These are phyloP conservation scores for Reticulitermes lucifugus DNA, from an alignment of 2,888 invertebrate species.

Conservation along the genomic window DNA sequence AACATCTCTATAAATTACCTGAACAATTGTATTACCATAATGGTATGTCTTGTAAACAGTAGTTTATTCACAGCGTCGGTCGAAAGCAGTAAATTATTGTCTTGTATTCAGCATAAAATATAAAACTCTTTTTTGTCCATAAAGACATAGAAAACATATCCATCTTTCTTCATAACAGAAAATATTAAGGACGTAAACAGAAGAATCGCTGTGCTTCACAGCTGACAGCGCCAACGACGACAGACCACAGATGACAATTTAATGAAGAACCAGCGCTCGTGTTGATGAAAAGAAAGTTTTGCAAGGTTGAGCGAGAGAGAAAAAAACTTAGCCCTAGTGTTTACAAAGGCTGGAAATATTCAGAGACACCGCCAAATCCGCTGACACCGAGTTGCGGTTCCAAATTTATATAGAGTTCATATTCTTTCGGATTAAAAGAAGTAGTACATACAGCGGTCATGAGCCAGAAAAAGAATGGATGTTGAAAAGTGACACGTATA, in stretches of 20 bases:
- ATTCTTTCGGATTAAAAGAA: background rate
- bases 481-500: too few species aligned
- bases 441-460: background rate
- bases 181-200: too few species aligned
- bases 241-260: conserved; percentile 3
- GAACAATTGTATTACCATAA: too few species aligned
- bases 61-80: too few species aligned
- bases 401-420: conserved; percentile 26
- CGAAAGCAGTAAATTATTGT: too few species aligned
- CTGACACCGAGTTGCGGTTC: background rate
- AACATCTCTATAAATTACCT: too few species aligned
- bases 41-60: too few species aligned
- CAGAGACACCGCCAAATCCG: background rate
- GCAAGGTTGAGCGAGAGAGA: background rate
- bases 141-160: too few species aligned
- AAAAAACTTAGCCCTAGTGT: background rate
- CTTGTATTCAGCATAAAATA: too few species aligned
- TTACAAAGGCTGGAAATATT: conserved; percentile 20
- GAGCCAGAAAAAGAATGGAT: background rate
- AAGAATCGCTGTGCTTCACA: too few species aligned
- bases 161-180: too few species aligned
- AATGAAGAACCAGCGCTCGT: conserved; percentile 19
- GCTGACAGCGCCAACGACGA: background rate
- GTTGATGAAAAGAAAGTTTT: conserved; percentile 29
- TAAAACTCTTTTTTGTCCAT: too few species aligned